Evolutionary conservation across 2,888 invertebrate species (phyloP).

Genomic region (Atherix ibis): DNA sequence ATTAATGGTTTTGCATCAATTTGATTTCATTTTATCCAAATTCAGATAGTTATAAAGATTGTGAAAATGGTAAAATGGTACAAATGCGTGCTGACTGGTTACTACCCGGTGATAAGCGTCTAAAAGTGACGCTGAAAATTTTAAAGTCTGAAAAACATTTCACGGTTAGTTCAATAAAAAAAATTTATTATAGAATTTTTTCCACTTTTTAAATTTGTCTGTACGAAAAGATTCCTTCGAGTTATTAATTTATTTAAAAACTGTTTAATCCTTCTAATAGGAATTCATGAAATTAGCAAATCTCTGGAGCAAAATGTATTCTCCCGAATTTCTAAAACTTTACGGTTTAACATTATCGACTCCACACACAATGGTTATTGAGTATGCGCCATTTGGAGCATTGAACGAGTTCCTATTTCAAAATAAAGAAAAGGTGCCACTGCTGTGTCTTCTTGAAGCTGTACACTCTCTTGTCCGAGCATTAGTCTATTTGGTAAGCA

Average conservation of each 20-base stretch:
- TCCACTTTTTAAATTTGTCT: neutral
- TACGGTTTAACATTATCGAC: constrained; percentile 63
- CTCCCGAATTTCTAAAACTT: constrained; percentile 57
- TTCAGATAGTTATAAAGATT: constrained; percentile 43
- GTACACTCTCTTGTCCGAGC: constrained; percentile 68
- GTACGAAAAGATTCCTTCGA: no score
- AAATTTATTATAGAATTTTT: neutral
- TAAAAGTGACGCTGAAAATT: constrained; percentile 62
- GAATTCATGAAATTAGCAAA: constrained; percentile 63
- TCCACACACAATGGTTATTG: constrained; percentile 66
- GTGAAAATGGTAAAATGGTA: constrained; percentile 45
- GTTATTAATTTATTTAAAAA: no score
- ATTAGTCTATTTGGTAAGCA: constrained; percentile 63
- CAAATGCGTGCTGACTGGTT: constrained; percentile 65
- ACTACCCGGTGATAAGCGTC: constrained; percentile 36
- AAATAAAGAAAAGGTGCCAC: constrained; percentile 37
- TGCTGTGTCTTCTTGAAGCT: constrained; percentile 65
- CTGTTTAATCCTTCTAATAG: constrained; percentile 26
- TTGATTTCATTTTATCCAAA: constrained; percentile 11
- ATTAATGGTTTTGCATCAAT: no score
- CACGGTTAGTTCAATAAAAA: constrained; percentile 35
- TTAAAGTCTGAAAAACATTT: constrained; percentile 48
- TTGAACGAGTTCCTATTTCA: constrained; percentile 42
- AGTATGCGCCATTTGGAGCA: constrained; percentile 62
- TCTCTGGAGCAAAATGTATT: constrained; percentile 63